Conservation (phyloP, 2,113 vertebrate genomes). For the Gracilinanus agilis region DNA sequence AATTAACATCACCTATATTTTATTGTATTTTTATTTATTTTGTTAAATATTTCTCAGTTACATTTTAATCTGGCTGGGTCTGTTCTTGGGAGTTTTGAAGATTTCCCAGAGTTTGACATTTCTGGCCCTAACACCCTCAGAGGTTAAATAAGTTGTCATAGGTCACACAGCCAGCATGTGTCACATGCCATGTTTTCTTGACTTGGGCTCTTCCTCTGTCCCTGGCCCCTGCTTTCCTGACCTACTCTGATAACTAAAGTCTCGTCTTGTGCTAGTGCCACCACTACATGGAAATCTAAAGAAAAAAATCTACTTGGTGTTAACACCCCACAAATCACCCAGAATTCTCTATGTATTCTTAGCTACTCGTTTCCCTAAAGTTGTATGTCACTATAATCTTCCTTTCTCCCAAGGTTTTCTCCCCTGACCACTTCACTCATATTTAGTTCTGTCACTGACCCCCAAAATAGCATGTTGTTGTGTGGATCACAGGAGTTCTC, state of each 20-base stretch:
- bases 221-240: not conserved
- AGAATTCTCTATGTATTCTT: not conserved
- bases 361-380: not conserved
- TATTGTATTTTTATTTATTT: too few species aligned
- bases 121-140: not conserved
- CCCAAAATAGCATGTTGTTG: not conserved
- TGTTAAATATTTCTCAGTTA: too few species aligned
- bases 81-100: not conserved
- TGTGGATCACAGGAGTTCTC: conserved; percentile 36
- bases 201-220: not conserved
- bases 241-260: not conserved
- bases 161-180: not conserved
- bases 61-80: not conserved
- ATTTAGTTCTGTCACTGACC: not conserved
- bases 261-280: not conserved
- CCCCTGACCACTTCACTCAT: not conserved
- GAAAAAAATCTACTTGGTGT: not conserved
- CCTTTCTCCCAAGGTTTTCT: not conserved
- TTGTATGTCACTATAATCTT: not conserved
- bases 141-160: not conserved
- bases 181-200: not conserved
- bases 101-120: not conserved
- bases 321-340: not conserved
- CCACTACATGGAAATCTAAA: not conserved
- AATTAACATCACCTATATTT: too few species aligned